Evolutionary conservation across 2,113 vertebrate genomes (phyloP), one percentile per base, ranked within the genome.

Genomic region (Pongo abelii): DNA sequence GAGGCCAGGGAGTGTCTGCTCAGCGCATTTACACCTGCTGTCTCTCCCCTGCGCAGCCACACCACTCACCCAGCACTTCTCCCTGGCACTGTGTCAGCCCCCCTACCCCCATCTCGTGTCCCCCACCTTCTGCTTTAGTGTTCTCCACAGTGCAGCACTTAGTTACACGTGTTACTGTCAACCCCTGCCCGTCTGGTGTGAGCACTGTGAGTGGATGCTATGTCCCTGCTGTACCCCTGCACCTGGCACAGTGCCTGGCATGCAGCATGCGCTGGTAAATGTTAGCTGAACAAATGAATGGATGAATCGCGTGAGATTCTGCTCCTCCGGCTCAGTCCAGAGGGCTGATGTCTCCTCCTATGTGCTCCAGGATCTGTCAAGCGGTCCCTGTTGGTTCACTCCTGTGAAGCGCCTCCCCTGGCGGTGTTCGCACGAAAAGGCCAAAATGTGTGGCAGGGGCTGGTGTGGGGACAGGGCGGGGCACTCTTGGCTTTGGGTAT

Each of bases 101-200:
- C 40, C n/a, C 40, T 5, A 25, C 61, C 61, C 59, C 11, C 5
- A 30, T 32, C 27, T 27, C 46, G 25, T 27, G 14, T 40, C 57
- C 43, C 2, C 35, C 16, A 3, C 86, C 18, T 8, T 32, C 64
- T 6, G 2, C 50, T 40, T 69, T n/a, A 48, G 50, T 16, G 59
- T 55, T 67, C 84, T 43, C 43, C 35, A 27, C 0, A 0, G 30
- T 20, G 22, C 5, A 5, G 4, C 32, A 9, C 38, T 79, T 32
- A 13, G 50, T 61, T 13, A 50, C 50, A 22, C 40, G 52, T 61
- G 72, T 13, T 35, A 9, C 32, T 23, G 67, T 40, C 18, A 7
- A 88, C 46, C 12, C 46, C 16, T 61, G 12, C 8, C 8, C 0
- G 12, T 57, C 43, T 20, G 38, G 50, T 27, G 59, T 32, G 59